Evolutionary conservation across 2,888 invertebrate species (phyloP).

Genomic region (Sphinx pinastri): DNA sequence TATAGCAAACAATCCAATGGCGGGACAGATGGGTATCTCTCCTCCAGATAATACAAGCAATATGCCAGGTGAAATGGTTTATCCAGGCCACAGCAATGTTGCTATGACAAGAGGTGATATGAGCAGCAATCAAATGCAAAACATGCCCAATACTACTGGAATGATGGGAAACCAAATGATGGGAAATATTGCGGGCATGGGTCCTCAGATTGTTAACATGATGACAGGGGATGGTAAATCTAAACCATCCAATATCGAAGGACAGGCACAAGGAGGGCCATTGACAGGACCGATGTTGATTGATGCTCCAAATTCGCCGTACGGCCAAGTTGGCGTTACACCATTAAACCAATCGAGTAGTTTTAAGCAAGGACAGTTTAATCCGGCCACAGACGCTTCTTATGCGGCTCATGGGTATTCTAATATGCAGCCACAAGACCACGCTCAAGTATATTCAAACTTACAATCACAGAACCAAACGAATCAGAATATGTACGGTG

Average conservation of each 20-base stretch:
- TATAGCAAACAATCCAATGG: slow-evolving; percentile 61
- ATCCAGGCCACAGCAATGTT: slow-evolving; percentile 24
- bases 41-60: slow-evolving; percentile 23
- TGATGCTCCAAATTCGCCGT: slow-evolving; percentile 51
- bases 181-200: slow-evolving; percentile 56
- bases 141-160: background rate
- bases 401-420: slow-evolving; percentile 38
- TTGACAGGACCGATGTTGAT: slow-evolving; percentile 39
- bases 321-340: slow-evolving; percentile 45
- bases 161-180: slow-evolving; percentile 34
- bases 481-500: background rate
- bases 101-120: slow-evolving; percentile 24
- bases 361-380: slow-evolving; percentile 37
- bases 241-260: slow-evolving; percentile 30
- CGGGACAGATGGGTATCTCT: slow-evolving; percentile 56
- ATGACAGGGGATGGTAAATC: slow-evolving; percentile 48
- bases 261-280: background rate
- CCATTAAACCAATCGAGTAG: slow-evolving; percentile 32
- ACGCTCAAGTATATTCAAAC: slow-evolving; percentile 35
- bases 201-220: slow-evolving; percentile 67
- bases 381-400: slow-evolving; percentile 32
- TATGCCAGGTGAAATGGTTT: background rate
- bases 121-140: background rate
- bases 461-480: slow-evolving; percentile 7
- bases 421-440: slow-evolving; percentile 23